Evolutionary conservation across 1,140 invertebrate genomes (phyloP).

Genomic region (Augochlora pura): DNA sequence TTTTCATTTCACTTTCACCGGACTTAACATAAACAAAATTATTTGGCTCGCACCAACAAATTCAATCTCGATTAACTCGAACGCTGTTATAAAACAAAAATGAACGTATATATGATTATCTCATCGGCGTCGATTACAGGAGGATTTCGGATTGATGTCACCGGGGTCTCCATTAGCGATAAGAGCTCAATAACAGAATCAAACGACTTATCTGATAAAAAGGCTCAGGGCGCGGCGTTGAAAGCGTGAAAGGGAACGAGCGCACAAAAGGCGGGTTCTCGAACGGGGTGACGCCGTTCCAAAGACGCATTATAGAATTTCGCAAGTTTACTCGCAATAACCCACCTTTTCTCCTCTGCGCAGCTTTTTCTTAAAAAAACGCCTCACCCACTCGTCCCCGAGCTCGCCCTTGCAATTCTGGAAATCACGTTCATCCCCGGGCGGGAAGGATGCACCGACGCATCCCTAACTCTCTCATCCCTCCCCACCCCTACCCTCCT

Average conservation of each 20-base stretch:
- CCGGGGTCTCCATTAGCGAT: background rate
- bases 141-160: background rate
- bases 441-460: constrained; percentile 16
- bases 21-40: too few species aligned
- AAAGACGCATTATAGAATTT: constrained; percentile 26
- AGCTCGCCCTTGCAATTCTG: constrained; percentile 1
- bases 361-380: background rate
- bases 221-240: background rate
- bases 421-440: constrained; percentile 15
- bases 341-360: background rate
- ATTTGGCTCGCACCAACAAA: too few species aligned
- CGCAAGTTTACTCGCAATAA: background rate
- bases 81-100: too few species aligned
- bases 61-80: too few species aligned
- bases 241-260: background rate
- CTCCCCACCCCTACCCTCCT: too few species aligned
- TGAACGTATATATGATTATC: too few species aligned
- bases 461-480: background rate
- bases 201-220: background rate
- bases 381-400: too few species aligned
- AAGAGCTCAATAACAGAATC: background rate
- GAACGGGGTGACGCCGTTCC: background rate
- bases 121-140: background rate
- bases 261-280: background rate
- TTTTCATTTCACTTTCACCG: too few species aligned